phyloP scores from a whole-genome alignment of 2,113 vertebrate genomes.

The Paralichthys olivaceus region DNA sequence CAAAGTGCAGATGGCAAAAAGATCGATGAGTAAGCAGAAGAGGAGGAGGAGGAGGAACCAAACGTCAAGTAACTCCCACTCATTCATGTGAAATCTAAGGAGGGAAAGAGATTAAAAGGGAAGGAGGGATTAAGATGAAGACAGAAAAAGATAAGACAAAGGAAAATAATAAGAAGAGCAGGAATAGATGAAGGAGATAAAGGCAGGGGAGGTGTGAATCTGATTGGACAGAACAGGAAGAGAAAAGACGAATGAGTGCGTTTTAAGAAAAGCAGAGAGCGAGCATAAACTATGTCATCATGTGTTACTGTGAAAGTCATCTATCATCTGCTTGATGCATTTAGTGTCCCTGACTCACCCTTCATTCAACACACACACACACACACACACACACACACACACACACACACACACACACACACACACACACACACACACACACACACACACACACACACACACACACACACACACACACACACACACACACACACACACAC shows the following conservation, averaged over 20 bases:
- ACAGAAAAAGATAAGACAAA: slow-evolving; percentile 25
- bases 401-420: background rate
- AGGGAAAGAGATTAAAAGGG: background rate
- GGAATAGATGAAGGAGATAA: slow-evolving; percentile 25
- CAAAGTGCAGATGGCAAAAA: slow-evolving; percentile 11
- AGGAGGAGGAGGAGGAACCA: background rate
- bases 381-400: slow-evolving; percentile 10
- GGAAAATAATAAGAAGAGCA: slow-evolving; percentile 41
- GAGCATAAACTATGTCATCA: slow-evolving; percentile 32
- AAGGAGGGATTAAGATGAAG: slow-evolving; percentile 32
- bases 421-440: background rate
- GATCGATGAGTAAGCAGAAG: slow-evolving; percentile 29
- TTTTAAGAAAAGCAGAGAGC: slow-evolving; percentile 21
- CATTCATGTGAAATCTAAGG: background rate
- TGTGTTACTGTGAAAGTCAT: slow-evolving; percentile 54
- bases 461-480: slow-evolving; percentile 1
- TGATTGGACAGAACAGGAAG: slow-evolving; percentile 7
- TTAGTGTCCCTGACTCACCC: slow-evolving; percentile 55
- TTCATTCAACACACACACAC: background rate
- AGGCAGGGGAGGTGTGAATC: slow-evolving; percentile 5
- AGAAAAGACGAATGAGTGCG: background rate
- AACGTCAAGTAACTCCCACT: background rate
- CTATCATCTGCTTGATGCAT: slow-evolving; percentile 63
- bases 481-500: background rate
- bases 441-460: background rate